Conservation (phyloP, 2,888 invertebrate genomes). For the Chrysopilus asiliformis region DNA sequence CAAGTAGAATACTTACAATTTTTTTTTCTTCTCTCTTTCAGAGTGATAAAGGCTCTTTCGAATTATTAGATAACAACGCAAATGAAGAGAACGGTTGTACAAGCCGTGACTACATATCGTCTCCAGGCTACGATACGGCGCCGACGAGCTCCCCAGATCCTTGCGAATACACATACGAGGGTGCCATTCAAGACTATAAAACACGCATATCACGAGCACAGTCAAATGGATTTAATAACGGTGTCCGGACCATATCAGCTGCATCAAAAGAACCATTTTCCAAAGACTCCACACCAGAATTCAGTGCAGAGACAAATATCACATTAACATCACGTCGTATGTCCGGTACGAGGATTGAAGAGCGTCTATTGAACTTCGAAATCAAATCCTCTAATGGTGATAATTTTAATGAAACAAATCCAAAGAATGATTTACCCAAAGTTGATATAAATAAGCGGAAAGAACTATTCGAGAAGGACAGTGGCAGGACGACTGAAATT, state of each 20-base stretch:
- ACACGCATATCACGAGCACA: conserved; percentile 52
- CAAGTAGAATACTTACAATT: too few species aligned
- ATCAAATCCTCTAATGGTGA: conserved; percentile 31
- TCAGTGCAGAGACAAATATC: neutral
- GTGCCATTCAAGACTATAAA: conserved; percentile 76
- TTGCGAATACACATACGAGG: conserved; percentile 75
- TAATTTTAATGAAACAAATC: conserved; percentile 20
- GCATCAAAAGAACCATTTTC: conserved; percentile 31
- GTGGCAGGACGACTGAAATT: conserved; percentile 16
- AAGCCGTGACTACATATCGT: conserved; percentile 30
- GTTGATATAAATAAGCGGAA: conserved; percentile 69
- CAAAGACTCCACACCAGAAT: conserved; percentile 38
- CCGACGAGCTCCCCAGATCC: conserved; percentile 55
- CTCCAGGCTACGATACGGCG: conserved; percentile 50
- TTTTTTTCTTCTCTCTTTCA: conserved; percentile 27
- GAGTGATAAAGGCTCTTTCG: conserved; percentile 39
- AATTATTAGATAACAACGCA: conserved; percentile 35
- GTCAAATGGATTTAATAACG: conserved; percentile 28
- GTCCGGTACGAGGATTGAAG: conserved; percentile 41
- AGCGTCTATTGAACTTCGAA: conserved; percentile 48
- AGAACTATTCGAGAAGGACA: conserved; percentile 65
- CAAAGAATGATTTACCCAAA: conserved; percentile 52
- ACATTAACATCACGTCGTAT: conserved; percentile 18
- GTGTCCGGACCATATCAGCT: conserved; percentile 30
- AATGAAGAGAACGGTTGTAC: conserved; percentile 33